Conservation (phyloP, 2,888 invertebrate genomes). For the Ochropacha duplaris region DNA sequence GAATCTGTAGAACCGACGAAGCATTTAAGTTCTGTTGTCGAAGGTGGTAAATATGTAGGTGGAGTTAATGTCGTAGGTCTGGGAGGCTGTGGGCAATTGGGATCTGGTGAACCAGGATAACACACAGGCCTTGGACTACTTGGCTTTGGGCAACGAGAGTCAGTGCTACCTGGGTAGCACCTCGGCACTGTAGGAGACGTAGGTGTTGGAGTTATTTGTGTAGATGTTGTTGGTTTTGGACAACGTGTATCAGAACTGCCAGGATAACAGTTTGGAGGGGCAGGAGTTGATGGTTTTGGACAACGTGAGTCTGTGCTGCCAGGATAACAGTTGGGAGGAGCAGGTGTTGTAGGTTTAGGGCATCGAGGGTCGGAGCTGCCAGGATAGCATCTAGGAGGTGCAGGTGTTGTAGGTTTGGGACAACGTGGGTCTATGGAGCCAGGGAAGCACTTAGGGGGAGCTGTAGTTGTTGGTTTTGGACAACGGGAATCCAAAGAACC, state of each 20-base stretch:
- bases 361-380: no score
- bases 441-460: conserved; percentile 38
- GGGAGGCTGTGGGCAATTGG: conserved; percentile 28
- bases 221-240: conserved; percentile 41
- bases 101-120: conserved; percentile 34
- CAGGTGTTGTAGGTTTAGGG: no score
- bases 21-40: conserved; percentile 34
- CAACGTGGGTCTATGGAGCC: conserved; percentile 36
- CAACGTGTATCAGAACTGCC: no score
- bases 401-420: conserved; percentile 18
- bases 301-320: no score
- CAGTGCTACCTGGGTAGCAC: conserved; percentile 37
- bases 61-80: conserved; percentile 20
- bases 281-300: no score
- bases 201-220: conserved; percentile 36
- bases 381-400: conserved; percentile 29
- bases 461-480: conserved; percentile 35
- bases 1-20: conserved; percentile 46
- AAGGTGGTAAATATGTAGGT: conserved; percentile 31
- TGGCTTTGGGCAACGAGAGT: conserved; percentile 38
- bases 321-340: no score
- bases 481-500: conserved; percentile 45
- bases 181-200: conserved; percentile 22
- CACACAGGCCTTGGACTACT: conserved; percentile 36
- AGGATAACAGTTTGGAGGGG: no score